Conservation (phyloP, 2,888 invertebrate species). For the Dicyrtomina minuta region DNA sequence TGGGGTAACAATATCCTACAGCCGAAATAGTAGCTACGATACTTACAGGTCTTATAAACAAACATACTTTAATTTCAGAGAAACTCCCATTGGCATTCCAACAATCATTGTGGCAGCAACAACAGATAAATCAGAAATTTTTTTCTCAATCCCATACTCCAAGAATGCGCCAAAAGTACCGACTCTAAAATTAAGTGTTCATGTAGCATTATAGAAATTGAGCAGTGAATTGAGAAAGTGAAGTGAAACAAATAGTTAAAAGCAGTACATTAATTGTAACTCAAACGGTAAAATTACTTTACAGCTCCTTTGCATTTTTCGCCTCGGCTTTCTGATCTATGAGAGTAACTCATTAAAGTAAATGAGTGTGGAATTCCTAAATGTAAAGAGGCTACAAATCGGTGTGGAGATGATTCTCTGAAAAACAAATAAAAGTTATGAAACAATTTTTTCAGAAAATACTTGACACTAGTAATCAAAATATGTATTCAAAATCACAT, state of each 20-base stretch:
- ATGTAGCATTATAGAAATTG: neutral
- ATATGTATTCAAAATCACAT: no score
- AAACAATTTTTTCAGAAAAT: neutral
- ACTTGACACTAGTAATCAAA: no score
- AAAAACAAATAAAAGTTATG: slow-evolving; percentile 1
- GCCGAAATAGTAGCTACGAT: no score
- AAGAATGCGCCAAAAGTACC: slow-evolving; percentile 83
- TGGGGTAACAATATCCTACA: no score
- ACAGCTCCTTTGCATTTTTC: slow-evolving; percentile 54
- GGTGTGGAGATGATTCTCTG: slow-evolving; percentile 54
- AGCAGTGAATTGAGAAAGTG: no score
- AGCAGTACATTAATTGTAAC: neutral
- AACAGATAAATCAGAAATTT: slow-evolving; percentile 84
- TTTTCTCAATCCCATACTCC: slow-evolving; percentile 91
- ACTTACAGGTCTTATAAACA: no score
- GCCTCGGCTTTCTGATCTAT: slow-evolving; percentile 85
- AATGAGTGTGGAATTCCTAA: slow-evolving; percentile 81
- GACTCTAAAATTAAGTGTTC: slow-evolving; percentile 61
- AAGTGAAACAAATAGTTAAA: no score
- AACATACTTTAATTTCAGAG: slow-evolving; percentile 78
- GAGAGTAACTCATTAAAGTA: slow-evolving; percentile 60
- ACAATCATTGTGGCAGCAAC: slow-evolving; percentile 81
- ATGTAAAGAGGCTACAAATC: slow-evolving; percentile 71
- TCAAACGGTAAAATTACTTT: no score
- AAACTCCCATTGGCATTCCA: slow-evolving; percentile 84